Conservation (phyloP, 2,888 invertebrate species). For the Eudasyphora cyanicolor region DNA sequence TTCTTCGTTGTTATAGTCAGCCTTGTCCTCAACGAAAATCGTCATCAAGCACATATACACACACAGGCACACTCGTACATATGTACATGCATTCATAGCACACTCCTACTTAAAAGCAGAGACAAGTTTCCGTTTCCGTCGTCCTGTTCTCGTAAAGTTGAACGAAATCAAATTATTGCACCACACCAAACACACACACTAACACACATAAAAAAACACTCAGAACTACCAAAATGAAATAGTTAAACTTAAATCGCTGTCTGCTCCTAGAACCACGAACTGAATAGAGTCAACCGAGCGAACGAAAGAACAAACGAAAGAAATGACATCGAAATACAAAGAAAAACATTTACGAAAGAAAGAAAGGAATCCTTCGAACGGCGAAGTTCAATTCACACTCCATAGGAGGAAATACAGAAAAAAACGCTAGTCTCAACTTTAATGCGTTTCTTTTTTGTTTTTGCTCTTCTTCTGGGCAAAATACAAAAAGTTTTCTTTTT, state of each 20-base stretch:
- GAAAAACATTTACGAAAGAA: slow-evolving; percentile 1
- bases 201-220: too few species aligned
- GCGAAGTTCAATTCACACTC: slow-evolving; percentile 44
- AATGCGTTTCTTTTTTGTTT: too few species aligned
- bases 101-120: slow-evolving; percentile 31
- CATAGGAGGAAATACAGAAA: slow-evolving; percentile 16
- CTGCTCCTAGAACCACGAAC: slow-evolving; percentile 3
- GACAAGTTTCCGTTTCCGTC: slow-evolving; percentile 59
- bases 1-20: not conserved
- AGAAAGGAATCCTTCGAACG: slow-evolving; percentile 26
- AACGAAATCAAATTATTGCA: slow-evolving; percentile 54
- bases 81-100: too few species aligned
- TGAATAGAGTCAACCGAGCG: slow-evolving; percentile 3
- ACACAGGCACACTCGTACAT: too few species aligned
- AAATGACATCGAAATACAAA: slow-evolving; percentile 21
- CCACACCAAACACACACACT: slow-evolving; percentile 4
- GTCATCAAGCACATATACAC: not conserved
- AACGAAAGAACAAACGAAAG: slow-evolving; percentile 2
- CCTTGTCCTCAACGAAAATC: not conserved
- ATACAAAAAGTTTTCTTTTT: not conserved
- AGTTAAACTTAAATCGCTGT: slow-evolving; percentile 14
- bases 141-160: slow-evolving; percentile 17
- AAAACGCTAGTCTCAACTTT: too few species aligned
- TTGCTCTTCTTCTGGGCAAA: not conserved
- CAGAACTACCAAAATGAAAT: not conserved